These are phyloP conservation scores for Gastrophryne carolinensis DNA, from an alignment of 2,797 vertebrate genomes.

Conservation along the genomic window DNA sequence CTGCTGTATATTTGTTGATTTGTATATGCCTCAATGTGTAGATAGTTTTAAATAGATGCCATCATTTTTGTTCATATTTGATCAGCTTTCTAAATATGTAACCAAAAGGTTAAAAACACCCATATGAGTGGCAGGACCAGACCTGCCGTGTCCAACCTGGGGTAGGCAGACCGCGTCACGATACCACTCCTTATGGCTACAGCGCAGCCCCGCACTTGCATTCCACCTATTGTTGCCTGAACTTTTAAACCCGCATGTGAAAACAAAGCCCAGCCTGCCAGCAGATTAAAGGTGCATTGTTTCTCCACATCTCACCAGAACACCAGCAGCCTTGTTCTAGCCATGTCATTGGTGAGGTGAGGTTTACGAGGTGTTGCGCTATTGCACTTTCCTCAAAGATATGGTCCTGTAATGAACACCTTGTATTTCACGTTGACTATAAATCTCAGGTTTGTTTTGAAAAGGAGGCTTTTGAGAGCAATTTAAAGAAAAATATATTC, in stretches of 20 bases:
- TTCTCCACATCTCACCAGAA: neutral
- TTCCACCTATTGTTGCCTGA: constrained; percentile 17
- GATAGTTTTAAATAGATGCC: no score
- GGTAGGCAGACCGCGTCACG: neutral
- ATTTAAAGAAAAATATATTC: no score
- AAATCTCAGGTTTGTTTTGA: neutral
- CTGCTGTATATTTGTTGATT: no score
- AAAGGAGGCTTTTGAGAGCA: neutral
- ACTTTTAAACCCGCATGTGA: constrained; percentile 21
- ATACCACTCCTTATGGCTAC: neutral
- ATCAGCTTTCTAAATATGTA: no score
- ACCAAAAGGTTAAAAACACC: no score
- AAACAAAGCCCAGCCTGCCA: neutral
- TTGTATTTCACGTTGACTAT: neutral
- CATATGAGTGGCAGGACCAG: no score
- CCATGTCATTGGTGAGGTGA: neutral
- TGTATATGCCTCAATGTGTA: no score
- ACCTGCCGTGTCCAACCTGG: no score
- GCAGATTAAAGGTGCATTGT: constrained; percentile 15
- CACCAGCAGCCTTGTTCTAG: neutral
- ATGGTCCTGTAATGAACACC: neutral
- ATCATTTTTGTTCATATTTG: no score
- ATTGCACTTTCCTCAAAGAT: neutral
- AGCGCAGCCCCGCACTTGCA: neutral
- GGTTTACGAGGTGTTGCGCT: neutral